Evolutionary conservation across 2,888 invertebrate species (phyloP).

Genomic region (Ernsta delagoae): DNA sequence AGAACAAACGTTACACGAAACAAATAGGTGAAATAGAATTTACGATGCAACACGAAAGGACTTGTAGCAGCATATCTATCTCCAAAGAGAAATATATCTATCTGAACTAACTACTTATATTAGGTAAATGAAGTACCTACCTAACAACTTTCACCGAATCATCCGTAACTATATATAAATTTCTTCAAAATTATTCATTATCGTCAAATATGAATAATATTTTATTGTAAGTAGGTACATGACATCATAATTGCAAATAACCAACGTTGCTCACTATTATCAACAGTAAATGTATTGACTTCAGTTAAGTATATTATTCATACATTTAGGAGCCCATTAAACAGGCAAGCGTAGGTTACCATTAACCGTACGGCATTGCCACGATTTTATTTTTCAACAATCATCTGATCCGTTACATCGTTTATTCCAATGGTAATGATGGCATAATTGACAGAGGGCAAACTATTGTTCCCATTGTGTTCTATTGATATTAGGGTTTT

Average conservation of each 20-base stretch:
- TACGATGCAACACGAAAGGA: constrained; percentile 66
- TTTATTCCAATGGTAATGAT: constrained; percentile 83
- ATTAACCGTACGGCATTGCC: constrained; percentile 59
- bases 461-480: constrained; percentile 82
- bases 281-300: no score
- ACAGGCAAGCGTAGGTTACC: constrained; percentile 45
- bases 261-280: no score
- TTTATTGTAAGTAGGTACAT: no score
- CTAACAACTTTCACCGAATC: constrained; percentile 57
- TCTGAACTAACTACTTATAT: constrained; percentile 50
- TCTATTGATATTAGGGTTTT: constrained; percentile 81
- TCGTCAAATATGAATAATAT: no score
- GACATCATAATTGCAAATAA: no score
- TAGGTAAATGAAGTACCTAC: no score
- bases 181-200: no score
- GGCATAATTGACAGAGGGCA: constrained; percentile 83
- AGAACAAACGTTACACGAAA: constrained; percentile 64
- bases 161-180: neutral
- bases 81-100: constrained; percentile 15
- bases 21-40: constrained; percentile 55
- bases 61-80: constrained; percentile 54
- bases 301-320: neutral
- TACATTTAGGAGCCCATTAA: constrained; percentile 22
- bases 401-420: constrained; percentile 79
- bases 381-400: constrained; percentile 75